phyloP scores from a whole-genome alignment of 2,888 invertebrate genomes.

The Nesidiocoris tenuis region DNA sequence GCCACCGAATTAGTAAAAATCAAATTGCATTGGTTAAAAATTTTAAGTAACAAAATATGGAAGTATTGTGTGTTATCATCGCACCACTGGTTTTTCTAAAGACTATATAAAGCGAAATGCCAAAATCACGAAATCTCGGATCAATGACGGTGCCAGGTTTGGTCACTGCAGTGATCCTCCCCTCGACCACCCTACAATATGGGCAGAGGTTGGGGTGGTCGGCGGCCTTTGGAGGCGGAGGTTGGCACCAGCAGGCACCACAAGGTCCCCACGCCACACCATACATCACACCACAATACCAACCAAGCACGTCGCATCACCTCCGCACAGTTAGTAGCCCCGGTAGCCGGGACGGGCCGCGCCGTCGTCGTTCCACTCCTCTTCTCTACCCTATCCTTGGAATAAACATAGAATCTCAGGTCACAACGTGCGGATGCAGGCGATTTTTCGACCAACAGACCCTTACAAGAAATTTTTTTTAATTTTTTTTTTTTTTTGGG shows the following conservation, averaged over 20 bases:
- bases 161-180: conserved; percentile 26
- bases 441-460: too few species aligned
- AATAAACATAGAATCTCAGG: too few species aligned
- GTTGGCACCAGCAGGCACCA: conserved; percentile 26
- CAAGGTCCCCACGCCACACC: conserved; percentile 51
- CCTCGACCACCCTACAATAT: not conserved
- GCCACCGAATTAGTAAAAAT: too few species aligned
- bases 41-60: too few species aligned
- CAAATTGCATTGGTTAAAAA: too few species aligned
- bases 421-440: not conserved
- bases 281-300: conserved; percentile 51
- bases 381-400: too few species aligned
- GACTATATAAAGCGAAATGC: too few species aligned
- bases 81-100: too few species aligned
- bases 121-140: too few species aligned
- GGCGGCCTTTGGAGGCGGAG: not conserved
- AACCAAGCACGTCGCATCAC: conserved; percentile 46
- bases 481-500: too few species aligned
- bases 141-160: conserved; percentile 45
- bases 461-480: too few species aligned
- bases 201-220: not conserved
- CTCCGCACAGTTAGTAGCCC: not conserved
- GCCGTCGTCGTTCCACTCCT: not conserved
- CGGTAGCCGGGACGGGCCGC: not conserved
- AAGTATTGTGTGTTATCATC: too few species aligned